Base-by-base conservation (phyloP, 30 jellyfish, hydroid and myxozoan species). In the Chironex yamaguchii region DNA sequence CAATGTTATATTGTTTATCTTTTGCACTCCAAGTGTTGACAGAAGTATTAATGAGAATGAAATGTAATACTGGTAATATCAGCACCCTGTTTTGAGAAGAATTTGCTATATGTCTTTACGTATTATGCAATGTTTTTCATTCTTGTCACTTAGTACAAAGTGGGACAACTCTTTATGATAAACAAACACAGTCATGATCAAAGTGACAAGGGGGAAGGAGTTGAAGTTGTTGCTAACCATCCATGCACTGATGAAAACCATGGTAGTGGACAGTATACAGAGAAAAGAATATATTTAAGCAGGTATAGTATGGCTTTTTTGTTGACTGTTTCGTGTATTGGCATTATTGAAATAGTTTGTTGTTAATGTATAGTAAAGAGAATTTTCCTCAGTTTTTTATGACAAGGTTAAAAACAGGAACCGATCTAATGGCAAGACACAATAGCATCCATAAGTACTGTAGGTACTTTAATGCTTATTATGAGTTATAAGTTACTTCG, bases 181-280 rank as follows among this genome's bases (percentile, higher is more conserved):
- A 95, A 95, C 49, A 95, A 95, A 49, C 99, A 95, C 76, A 95
- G 98, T 52, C 99, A 95, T 85, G 99, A 95, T 68, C 99, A 95
- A 63, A 95, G 99, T 78, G 97, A 95, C 27, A 89, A 95, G 42
- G 99, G 99, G 4, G 99, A 95, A 85, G 99, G 99, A 0, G 99
- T 95, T 2, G 99, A 95, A 52, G 99, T 95, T 4, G 90, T 95
- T 25, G 80, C 34, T 21, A 95, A 95, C 58, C 97, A 95, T 36
- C 67, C 92, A 32, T 88, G 84, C 49, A 2, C 63, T 3, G 97
- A 95, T 51, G 89, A 85, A 70, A 73, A 22, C 0, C 96, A 95
- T 74, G 99, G 99, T 4, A 84, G 79, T 11, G 99, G 99, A 36
- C 82, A 85, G 50, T 95, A 48, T 70, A 95, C 99, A 28, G 99